Base-by-base conservation (phyloP, 2,113 vertebrate species). In the Zeus faber region DNA sequence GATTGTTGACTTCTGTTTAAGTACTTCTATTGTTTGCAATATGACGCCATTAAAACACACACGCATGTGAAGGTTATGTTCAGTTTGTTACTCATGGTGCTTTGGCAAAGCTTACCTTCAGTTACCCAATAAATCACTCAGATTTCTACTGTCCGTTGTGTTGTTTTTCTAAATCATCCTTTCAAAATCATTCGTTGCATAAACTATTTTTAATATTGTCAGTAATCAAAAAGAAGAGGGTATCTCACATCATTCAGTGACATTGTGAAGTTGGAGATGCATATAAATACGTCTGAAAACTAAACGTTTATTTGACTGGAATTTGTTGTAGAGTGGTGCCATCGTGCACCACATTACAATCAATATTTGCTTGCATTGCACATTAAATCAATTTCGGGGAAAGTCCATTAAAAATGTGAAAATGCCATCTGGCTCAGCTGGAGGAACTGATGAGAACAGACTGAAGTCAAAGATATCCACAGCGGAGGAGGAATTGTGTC, bases 61-160 rank as follows among this genome's bases (percentile, higher is more conserved):
- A 44, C 37, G 43, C 11, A 18, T 54, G 58, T 33, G 50, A 20
- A 54, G 44, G 68, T 58, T 20, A 54, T 45, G 56, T 53, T 71
- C 20, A 6, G 22, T 75, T 58, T 69, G 64, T 66, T 65, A 60
- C 63, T 70, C 44, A 68, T 67, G 80, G 80, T 87, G 81, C 84
- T 86, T 80, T 83, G 74, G 65, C 63, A 67, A 70, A 82, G 35
- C 50, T 72, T 72, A 67, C 77, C 67, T 65, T 65, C 72, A 71
- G 62, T 67, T 59, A 77, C 80, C 37, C 50, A 79, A 80, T 88
- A 87, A 85, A 86, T 37, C 59, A 70, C 65, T 80, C 46, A 65
- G 65, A 50, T 72, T 72, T n/a, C n/a, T n/a, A n/a, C n/a, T n/a
- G n/a, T n/a, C n/a, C 51, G 52, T 53, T 68, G 48, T 43, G 22